A percentile compares a stretch with the other conserved stretches of the same genome.
Evolutionary conservation across 2,113 vertebrate species (phyloP).

Genomic region (Anas platyrhynchos): DNA sequence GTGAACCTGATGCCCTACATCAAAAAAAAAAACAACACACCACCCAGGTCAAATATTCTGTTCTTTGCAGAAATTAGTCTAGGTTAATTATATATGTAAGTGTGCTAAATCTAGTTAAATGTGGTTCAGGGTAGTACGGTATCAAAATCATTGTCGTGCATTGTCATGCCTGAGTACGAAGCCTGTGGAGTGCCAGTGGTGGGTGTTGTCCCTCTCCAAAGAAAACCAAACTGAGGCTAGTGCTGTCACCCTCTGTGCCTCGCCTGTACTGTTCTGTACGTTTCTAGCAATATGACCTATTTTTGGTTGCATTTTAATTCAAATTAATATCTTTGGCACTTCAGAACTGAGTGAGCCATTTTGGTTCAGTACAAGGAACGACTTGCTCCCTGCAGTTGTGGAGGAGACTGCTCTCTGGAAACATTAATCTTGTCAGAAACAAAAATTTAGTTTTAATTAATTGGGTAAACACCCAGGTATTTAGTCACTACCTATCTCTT

Average conservation of each 20-base stretch:
- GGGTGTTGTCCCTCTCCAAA: not conserved
- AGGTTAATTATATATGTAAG: fast-evolving
- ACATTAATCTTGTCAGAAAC: not conserved
- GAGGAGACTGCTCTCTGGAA: not conserved
- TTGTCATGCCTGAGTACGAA: not conserved
- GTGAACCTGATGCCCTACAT: fast-evolving
- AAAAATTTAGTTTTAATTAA: not conserved
- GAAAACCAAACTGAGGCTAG: not conserved
- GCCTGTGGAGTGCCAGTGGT: not conserved
- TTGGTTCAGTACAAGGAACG: not conserved
- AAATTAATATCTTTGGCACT: fast-evolving
- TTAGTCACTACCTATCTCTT: fast-evolving
- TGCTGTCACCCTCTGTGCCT: not conserved
- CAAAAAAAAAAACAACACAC: not conserved
- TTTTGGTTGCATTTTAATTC: not conserved
- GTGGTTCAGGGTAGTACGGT: fast-evolving
- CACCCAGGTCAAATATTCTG: too few species aligned
- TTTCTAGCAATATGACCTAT: too few species aligned
- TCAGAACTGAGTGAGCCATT: not conserved
- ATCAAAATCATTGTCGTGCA: fast-evolving
- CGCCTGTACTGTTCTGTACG: fast-evolving
- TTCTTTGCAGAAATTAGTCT: not conserved
- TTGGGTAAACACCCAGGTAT: not conserved
- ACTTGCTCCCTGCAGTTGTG: not conserved
- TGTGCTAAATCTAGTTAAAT: fast-evolving